These are phyloP conservation scores for Oasisia sp. DNA, from an alignment of 2,888 invertebrate species.

Conservation along the genomic window DNA sequence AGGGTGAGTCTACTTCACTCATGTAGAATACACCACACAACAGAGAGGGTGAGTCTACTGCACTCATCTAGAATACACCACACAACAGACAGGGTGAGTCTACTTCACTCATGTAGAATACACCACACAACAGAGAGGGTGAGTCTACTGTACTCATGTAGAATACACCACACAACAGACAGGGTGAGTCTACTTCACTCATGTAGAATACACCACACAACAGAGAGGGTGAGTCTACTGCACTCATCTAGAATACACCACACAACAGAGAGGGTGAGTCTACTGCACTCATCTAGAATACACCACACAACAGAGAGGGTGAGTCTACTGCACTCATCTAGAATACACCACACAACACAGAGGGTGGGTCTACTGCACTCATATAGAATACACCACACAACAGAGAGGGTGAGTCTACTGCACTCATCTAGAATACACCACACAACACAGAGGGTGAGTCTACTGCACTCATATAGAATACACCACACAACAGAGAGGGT, in stretches of 20 bases:
- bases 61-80: no score
- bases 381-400: neutral
- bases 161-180: slow-evolving; percentile 34
- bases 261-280: slow-evolving; percentile 45
- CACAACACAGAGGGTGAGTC: slow-evolving; percentile 45
- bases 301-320: slow-evolving; percentile 45
- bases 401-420: slow-evolving; percentile 43
- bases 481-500: slow-evolving; percentile 45
- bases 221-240: slow-evolving; percentile 43
- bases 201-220: neutral
- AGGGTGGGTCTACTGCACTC: slow-evolving; percentile 40
- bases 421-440: no score
- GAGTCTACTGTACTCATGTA: neutral
- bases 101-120: no score
- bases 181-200: slow-evolving; percentile 40
- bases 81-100: slow-evolving; percentile 45
- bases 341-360: slow-evolving; percentile 33
- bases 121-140: slow-evolving; percentile 45
- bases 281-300: no score
- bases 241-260: no score
- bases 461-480: no score
- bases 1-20: slow-evolving; percentile 40
- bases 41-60: slow-evolving; percentile 43
- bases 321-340: neutral
- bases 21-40: neutral